Percentiles rank a stretch among this genome's conserved stretches.
Evolutionary conservation across 2,888 invertebrate genomes (phyloP).

Genomic region (Atherix ibis): DNA sequence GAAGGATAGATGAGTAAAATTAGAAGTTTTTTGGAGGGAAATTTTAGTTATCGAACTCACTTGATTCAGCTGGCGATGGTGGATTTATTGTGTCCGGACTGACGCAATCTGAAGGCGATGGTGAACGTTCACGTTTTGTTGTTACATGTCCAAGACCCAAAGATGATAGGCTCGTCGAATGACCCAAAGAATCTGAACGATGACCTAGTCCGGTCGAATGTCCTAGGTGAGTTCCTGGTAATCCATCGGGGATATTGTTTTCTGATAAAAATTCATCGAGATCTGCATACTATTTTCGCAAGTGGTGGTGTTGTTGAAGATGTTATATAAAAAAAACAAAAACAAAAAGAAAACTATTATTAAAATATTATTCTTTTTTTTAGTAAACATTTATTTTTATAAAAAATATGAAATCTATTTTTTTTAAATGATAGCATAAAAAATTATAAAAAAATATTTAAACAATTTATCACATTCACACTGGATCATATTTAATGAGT

Average conservation of each 20-base stretch:
- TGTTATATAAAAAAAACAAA: conserved; percentile 2
- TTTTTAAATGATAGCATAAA: too few relatives aligned
- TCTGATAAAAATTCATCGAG: conserved; percentile 93
- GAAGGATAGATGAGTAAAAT: too few relatives aligned
- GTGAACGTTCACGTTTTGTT: conserved; percentile 74
- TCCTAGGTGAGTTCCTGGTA: conserved; percentile 41
- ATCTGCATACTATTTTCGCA: conserved; percentile 67
- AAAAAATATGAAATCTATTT: not conserved
- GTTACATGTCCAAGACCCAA: conserved; percentile 45
- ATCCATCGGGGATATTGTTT: conserved; percentile 78
- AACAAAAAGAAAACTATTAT: conserved; percentile 7
- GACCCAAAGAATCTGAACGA: conserved; percentile 34
- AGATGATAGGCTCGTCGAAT: conserved; percentile 40
- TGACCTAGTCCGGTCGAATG: conserved; percentile 32
- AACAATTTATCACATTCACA: too few relatives aligned
- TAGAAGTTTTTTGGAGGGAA: too few relatives aligned
- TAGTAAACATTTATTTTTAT: not conserved
- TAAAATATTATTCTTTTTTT: not conserved
- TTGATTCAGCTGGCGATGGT: conserved; percentile 78
- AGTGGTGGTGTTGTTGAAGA: not conserved
- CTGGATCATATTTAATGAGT: too few relatives aligned
- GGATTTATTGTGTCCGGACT: conserved; percentile 80
- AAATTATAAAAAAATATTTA: too few relatives aligned
- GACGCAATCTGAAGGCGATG: conserved; percentile 77
- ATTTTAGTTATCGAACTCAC: too few relatives aligned